phyloP scores from a whole-genome alignment of 2,797 vertebrate species.

The Meda fulgida region DNA sequence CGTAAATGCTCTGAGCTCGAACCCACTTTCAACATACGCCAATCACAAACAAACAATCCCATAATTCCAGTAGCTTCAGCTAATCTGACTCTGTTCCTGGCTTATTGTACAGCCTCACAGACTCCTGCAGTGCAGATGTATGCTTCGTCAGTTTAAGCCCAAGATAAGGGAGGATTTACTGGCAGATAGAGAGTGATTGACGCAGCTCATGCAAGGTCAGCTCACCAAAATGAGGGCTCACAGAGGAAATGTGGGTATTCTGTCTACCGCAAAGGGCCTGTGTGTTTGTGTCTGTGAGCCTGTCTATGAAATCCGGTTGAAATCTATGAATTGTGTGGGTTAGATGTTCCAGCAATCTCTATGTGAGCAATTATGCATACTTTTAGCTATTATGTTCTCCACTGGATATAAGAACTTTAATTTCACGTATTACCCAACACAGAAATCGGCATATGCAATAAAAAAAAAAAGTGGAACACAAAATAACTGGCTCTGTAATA shows the following conservation, averaged over 20 bases:
- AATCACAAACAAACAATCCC: conserved; percentile 35
- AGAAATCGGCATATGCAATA: conserved; percentile 7
- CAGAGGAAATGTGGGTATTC: conserved; percentile 60
- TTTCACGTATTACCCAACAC: not conserved
- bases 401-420: conserved; percentile 8
- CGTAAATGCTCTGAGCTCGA: not conserved
- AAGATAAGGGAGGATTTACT: conserved; percentile 70
- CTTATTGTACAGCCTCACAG: conserved; percentile 21
- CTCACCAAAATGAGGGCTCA: conserved; percentile 69
- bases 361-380: conserved; percentile 36
- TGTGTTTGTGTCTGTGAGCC: conserved; percentile 7
- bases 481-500: not conserved
- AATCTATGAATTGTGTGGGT: not conserved
- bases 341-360: conserved; percentile 16
- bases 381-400: conserved; percentile 34
- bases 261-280: conserved; percentile 60
- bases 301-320: not conserved
- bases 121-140: conserved; percentile 49
- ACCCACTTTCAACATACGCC: not conserved
- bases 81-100: conserved; percentile 44
- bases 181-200: conserved; percentile 71
- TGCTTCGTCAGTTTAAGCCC: conserved; percentile 54
- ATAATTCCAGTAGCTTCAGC: conserved; percentile 49
- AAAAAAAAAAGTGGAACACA: not conserved
- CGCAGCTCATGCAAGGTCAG: conserved; percentile 70